Evolutionary conservation across 2,888 invertebrate genomes (phyloP).

Genomic region (Netelia fuscicornis): DNA sequence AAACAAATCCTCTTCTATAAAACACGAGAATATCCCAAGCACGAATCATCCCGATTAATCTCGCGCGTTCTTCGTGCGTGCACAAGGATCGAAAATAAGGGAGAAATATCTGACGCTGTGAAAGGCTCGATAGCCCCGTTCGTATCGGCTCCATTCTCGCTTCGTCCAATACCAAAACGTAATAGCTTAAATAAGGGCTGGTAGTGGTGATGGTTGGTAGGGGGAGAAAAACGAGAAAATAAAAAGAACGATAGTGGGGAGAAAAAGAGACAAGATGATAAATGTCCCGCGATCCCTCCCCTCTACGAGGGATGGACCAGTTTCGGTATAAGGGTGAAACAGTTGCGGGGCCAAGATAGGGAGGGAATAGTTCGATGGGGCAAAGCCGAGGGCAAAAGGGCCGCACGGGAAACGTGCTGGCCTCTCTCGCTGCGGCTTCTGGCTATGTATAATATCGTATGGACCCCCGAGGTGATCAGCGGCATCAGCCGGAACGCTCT

Average conservation of each 20-base stretch:
- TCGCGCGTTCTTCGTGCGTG: slow-evolving; percentile 3
- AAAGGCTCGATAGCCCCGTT: neutral
- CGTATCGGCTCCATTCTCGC: neutral
- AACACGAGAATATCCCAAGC: neutral
- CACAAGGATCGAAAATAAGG: slow-evolving; percentile 4
- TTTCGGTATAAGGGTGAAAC: slow-evolving; percentile 60
- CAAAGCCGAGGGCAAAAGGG: slow-evolving; percentile 53
- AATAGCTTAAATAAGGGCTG: slow-evolving; percentile 22
- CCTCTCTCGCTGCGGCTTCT: slow-evolving; percentile 56
- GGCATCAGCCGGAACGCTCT: slow-evolving; percentile 46
- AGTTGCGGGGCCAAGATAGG: slow-evolving; percentile 60
- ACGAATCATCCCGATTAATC: neutral
- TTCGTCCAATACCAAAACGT: slow-evolving; percentile 41
- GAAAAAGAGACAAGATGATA: slow-evolving; percentile 72
- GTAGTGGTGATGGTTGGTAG: slow-evolving; percentile 33
- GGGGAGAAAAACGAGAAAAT: slow-evolving; percentile 41
- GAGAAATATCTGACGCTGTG: neutral
- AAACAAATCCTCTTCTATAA: slow-evolving; percentile 4
- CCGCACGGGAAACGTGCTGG: slow-evolving; percentile 51
- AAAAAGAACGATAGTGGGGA: slow-evolving; percentile 59
- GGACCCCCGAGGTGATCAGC: slow-evolving; percentile 41
- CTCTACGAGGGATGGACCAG: slow-evolving; percentile 64
- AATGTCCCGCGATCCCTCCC: slow-evolving; percentile 70
- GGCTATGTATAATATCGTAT: slow-evolving; percentile 50
- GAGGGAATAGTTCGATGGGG: slow-evolving; percentile 62